Conservation (phyloP, 2,888 invertebrate genomes). For the Nipponacmea schrenckii region DNA sequence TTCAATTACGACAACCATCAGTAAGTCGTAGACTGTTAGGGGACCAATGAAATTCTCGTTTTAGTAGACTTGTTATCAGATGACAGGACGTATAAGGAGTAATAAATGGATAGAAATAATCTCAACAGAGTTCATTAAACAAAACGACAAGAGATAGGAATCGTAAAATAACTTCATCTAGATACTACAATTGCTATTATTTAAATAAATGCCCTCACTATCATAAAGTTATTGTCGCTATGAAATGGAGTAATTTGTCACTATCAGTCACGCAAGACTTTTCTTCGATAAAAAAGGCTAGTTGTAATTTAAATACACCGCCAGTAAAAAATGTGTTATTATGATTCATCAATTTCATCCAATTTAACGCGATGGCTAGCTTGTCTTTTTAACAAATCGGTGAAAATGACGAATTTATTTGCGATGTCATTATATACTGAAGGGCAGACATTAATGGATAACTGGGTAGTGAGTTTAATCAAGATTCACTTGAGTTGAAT, state of each 20-base stretch:
- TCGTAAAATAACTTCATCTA: not conserved
- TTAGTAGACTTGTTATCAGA: conserved; percentile 2
- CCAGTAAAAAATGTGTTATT: not conserved
- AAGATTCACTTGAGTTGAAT: not conserved
- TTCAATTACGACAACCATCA: conserved; percentile 3
- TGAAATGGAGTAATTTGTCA: conserved; percentile 4
- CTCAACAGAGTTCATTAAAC: conserved; percentile 3
- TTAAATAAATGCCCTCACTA: not conserved
- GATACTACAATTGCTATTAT: not conserved
- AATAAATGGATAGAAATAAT: not conserved
- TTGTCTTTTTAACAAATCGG: conserved; percentile 3
- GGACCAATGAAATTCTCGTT: conserved; percentile 8
- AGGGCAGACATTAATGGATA: conserved; percentile 3
- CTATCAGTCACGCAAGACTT: conserved; percentile 7
- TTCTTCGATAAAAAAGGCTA: not conserved
- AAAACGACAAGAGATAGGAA: not conserved
- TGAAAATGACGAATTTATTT: conserved; percentile 4
- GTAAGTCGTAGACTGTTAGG: not conserved
- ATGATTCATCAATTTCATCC: conserved; percentile 8
- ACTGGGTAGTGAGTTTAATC: not conserved
- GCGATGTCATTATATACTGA: not conserved
- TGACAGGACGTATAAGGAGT: conserved; percentile 4
- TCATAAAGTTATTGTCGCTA: conserved; percentile 6
- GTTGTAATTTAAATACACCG: conserved; percentile 1
- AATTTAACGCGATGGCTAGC: conserved; percentile 4